Evolutionary conservation across 2,888 invertebrate genomes (phyloP), one percentile per base, ranked within the genome.

Genomic region (Mythimna impura): DNA sequence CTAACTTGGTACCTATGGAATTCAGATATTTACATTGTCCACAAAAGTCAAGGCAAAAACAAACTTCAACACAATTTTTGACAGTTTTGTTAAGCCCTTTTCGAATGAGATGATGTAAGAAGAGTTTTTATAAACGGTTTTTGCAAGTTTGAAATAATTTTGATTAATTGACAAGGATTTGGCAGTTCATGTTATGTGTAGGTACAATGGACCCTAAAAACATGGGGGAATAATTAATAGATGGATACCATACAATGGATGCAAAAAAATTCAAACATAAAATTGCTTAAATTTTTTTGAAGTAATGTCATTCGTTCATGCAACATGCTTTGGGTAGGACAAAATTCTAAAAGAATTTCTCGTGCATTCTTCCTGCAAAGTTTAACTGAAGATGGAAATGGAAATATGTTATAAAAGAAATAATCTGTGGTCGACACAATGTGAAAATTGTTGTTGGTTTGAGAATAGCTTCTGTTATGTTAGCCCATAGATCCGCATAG

Each of bases 301-400:
- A 47, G 47, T 14, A 71, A 34, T n/a, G 14, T 30, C n/a, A 54
- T 62, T 77, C 60, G 68, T 73, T 66, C 77, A 81, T 83, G 84
- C 84, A 55, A 36, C 86, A 83, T 84, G 83, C 86, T 34, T 71
- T 55, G n/a, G 25, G 62, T 14, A 65, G 34, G 30, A 60, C 34
- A 61, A 14, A 71, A 68, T 8, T 69, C 57, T 20, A 36, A 22
- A 36, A 2, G 20, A 55, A 62, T 69, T 54, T 55, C 40, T 62
- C 55, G 65, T 80, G 73, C 64, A 63, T 52, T 63, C 60, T 57
- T 73, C 40, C 34, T 60, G 73, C 22, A 54, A 76, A 66, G 65
- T 70, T 69, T 52, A 63, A 40, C 57, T 55, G 43, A 68, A 69
- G 60, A 64, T 65, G 58, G 58, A 68, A 63, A 69, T 71, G 57